Evolutionary conservation across 2,797 vertebrate species (phyloP).

Genomic region (Oophaga sylvatica): DNA sequence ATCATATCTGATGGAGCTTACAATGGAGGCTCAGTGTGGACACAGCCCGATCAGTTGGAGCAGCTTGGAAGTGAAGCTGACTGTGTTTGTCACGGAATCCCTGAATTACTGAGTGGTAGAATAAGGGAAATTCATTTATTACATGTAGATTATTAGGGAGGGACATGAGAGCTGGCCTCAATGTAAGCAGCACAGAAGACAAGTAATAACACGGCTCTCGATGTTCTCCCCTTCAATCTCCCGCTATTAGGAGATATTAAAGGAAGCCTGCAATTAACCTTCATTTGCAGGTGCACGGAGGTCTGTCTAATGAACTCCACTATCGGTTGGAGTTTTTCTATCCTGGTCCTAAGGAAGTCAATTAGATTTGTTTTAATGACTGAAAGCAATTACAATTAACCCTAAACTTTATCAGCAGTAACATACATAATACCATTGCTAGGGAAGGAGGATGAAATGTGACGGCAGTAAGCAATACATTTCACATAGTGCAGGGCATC

Average conservation of each 20-base stretch:
- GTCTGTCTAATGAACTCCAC: conserved; percentile 6
- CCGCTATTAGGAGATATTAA: neutral
- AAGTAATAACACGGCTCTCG: neutral
- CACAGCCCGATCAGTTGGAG: neutral
- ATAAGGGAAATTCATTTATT: neutral
- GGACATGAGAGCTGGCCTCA: neutral
- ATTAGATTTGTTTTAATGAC: conserved; percentile 28
- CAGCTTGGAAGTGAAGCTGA: neutral
- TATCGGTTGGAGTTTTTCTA: neutral
- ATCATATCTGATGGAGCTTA: neutral
- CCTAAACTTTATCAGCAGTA: neutral
- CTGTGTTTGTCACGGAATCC: neutral
- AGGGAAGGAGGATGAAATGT: neutral
- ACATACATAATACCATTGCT: too few relatives aligned
- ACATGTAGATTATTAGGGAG: neutral
- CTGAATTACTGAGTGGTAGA: neutral
- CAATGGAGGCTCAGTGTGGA: neutral
- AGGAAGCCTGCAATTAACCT: conserved; percentile 31
- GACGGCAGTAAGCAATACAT: neutral
- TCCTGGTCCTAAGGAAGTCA: conserved; percentile 14
- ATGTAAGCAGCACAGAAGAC: neutral
- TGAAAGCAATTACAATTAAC: conserved; percentile 18
- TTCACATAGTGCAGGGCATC: neutral
- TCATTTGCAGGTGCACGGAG: conserved; percentile 11
- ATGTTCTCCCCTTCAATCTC: neutral